Evolutionary conservation across 1,140 invertebrate genomes (phyloP).

Genomic region (Hycleus phaleratus): DNA sequence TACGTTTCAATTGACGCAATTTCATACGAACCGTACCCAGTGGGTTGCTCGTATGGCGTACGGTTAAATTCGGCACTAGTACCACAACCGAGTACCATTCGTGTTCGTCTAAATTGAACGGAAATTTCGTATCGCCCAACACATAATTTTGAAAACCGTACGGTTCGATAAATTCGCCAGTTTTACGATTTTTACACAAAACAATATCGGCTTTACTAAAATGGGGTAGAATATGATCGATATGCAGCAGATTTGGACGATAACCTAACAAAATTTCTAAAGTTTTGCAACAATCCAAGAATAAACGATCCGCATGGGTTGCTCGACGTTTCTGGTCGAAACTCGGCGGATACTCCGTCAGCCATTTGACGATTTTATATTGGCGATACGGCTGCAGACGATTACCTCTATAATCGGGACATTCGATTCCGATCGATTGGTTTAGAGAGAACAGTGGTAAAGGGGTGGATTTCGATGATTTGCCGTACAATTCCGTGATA

Average conservation of each 20-base stretch:
- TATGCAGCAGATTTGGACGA: constrained; percentile 37
- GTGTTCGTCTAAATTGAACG: constrained; percentile 37
- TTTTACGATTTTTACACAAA: constrained; percentile 43
- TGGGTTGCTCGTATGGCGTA: constrained; percentile 36
- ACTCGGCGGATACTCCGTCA: constrained; percentile 42
- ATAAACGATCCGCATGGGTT: constrained; percentile 40
- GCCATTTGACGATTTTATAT: constrained; percentile 41
- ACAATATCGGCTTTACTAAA: constrained; percentile 46
- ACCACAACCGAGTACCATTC: constrained; percentile 45
- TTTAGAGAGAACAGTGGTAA: constrained; percentile 50
- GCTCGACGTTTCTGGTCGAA: constrained; percentile 38
- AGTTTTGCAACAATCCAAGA: constrained; percentile 40
- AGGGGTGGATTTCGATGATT: constrained; percentile 29
- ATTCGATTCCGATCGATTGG: constrained; percentile 47
- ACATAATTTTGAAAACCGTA: constrained; percentile 36
- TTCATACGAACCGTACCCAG: constrained; percentile 45
- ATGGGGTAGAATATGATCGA: constrained; percentile 50
- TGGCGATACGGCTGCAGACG: constrained; percentile 38
- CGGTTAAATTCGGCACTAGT: constrained; percentile 38
- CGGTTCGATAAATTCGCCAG: constrained; percentile 37
- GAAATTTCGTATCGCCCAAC: constrained; percentile 42
- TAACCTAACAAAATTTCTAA: constrained; percentile 30
- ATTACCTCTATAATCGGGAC: constrained; percentile 48
- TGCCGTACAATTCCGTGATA: constrained; percentile 11
- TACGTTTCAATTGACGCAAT: constrained; percentile 45